A percentile compares a stretch with the other conserved stretches of the same genome.
phyloP scores from a whole-genome alignment of 2,888 invertebrate genomes.

The Drosophila austrosaltans region DNA sequence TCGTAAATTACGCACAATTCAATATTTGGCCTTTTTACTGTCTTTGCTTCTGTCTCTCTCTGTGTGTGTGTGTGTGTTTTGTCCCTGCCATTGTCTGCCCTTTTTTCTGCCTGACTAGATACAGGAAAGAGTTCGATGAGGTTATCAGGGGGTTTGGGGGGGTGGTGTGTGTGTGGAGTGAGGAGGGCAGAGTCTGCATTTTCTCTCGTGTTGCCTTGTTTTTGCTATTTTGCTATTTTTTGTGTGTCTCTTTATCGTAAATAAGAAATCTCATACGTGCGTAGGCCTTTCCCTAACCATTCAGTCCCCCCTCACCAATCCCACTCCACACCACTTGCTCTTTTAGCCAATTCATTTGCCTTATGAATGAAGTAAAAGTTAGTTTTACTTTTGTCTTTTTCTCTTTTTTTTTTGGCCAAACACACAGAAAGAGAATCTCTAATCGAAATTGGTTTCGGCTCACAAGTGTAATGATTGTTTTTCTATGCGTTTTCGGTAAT shows the following conservation, averaged over 20 bases:
- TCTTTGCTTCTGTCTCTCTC: constrained; percentile 31
- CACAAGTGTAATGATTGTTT: constrained; percentile 73
- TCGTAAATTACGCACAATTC: constrained; percentile 80
- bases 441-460: constrained; percentile 64
- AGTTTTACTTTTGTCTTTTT: constrained; percentile 46
- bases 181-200: constrained; percentile 41
- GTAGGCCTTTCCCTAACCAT: constrained; percentile 38
- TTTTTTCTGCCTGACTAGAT: constrained; percentile 71
- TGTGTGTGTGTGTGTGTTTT: constrained; percentile 36
- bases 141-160: background rate
- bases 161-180: constrained; percentile 20
- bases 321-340: background rate
- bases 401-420: constrained; percentile 28
- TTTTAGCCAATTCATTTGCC: constrained; percentile 44
- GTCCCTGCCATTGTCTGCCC: constrained; percentile 66
- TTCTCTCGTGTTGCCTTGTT: constrained; percentile 50
- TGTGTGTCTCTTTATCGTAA: constrained; percentile 79
- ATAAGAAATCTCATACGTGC: constrained; percentile 81
- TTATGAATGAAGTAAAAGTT: constrained; percentile 74
- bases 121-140: constrained; percentile 7
- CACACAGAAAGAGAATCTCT: constrained; percentile 32
- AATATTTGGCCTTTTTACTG: constrained; percentile 79
- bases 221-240: constrained; percentile 71
- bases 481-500: constrained; percentile 59
- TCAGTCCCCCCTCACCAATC: background rate